Base-by-base conservation (phyloP, 1,140 invertebrate genomes). In the Heliothis subflexa region DNA sequence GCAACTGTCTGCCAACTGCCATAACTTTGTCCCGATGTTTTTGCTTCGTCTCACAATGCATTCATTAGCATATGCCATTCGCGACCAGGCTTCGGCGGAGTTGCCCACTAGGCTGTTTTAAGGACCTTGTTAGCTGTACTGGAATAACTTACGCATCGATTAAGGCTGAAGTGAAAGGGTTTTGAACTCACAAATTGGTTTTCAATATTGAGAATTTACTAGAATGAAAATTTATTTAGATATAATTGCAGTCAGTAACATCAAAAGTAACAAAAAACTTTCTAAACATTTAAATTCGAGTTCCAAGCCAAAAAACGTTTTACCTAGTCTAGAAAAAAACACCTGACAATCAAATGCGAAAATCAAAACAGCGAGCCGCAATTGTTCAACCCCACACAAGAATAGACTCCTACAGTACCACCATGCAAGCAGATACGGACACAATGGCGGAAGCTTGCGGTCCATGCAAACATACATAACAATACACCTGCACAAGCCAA, bases 401-500 rank as follows among this genome's bases (percentile, higher is more conserved):
- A 78, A 81, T 78, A 81, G 79, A 78, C 72, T 55, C 45, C 74
- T 73, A 71, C 50, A 77, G 74, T 73, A 70, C 70, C 57, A 70
- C 70, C 57, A 81, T 85, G 80, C 79, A 82, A 83, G 66, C 59
- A 80, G 80, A 84, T 71, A 85, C 80, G 73, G 52, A 25, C 61
- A 78, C 55, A 64, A 79, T 78, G 75, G 80, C 82, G 85, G 85
- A 85, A 85, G 80, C 81, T 78, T 87, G 84, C 61, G 82, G 86
- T 84, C 81, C 75, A 78, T 64, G 68, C 40, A 49, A 33, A 55
- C 73, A 55, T 54, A 54, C 47, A 14, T 33, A 64, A 57, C n/a
- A 62, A 11, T 7, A 45, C 13, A 57, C 14, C 70, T 47, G 3
- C 5, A 64, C 13, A 72, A 81, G n/a, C 52, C 3, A 74, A 85